Evolutionary conservation across 2,113 vertebrate genomes (phyloP).

Genomic region (Crotalus horridus): DNA sequence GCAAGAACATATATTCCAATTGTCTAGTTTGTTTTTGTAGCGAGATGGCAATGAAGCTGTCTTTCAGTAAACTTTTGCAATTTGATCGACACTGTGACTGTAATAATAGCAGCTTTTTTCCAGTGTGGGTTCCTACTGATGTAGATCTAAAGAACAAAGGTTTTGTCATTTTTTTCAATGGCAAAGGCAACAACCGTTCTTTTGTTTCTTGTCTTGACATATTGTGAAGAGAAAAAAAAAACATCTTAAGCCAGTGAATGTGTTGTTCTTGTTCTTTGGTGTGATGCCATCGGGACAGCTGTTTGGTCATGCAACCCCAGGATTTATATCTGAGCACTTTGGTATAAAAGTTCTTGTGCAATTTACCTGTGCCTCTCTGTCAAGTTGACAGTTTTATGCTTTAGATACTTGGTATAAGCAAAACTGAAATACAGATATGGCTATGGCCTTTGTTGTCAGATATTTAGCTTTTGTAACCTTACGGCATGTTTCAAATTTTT

Average conservation of each 20-base stretch:
- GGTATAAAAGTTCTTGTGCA: neutral
- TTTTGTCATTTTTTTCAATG: neutral
- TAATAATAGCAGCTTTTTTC: neutral
- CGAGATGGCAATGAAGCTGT: neutral
- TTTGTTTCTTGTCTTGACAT: neutral
- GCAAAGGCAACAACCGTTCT: neutral
- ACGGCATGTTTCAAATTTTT: neutral
- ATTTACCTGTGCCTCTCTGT: neutral
- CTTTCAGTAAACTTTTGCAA: neutral
- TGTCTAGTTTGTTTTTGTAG: neutral
- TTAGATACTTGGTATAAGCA: neutral
- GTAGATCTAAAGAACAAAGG: neutral
- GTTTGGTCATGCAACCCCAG: neutral
- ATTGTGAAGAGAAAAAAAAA: neutral
- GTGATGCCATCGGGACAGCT: neutral
- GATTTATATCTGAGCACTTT: neutral
- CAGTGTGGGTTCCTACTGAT: neutral
- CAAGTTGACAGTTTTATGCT: neutral
- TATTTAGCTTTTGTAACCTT: neutral
- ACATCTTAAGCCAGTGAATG: neutral
- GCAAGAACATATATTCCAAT: neutral
- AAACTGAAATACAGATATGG: neutral
- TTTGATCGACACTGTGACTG: neutral
- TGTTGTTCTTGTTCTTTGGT: neutral
- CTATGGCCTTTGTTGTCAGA: neutral